These are phyloP conservation scores for Terrapene triunguis DNA, from an alignment of 2,113 vertebrate species.

Conservation along the genomic window DNA sequence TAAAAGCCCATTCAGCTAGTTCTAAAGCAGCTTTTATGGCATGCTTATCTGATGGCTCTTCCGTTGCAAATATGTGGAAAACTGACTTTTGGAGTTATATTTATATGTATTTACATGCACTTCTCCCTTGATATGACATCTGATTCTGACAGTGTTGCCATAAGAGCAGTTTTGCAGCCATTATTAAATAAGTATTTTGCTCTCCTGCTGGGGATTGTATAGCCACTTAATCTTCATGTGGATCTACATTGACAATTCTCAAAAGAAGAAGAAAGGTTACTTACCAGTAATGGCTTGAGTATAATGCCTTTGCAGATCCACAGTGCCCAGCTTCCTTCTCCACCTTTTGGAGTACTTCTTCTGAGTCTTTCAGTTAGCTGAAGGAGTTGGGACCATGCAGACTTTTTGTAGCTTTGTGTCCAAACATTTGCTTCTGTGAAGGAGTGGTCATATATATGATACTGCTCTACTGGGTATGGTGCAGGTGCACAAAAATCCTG, in stretches of 20 bases:
- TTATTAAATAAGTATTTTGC: neutral
- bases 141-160: neutral
- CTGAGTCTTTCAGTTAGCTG: neutral
- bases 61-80: neutral
- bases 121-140: neutral
- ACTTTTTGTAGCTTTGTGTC: neutral
- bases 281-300: neutral
- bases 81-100: neutral
- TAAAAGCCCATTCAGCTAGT: neutral
- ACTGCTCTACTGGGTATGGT: neutral
- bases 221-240: neutral
- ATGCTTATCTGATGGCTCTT: neutral
- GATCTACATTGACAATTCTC: neutral
- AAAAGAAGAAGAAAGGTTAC: neutral
- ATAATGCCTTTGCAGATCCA: neutral
- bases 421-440: neutral
- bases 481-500: neutral
- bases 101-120: fast-evolving
- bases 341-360: neutral
- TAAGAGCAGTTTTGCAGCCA: neutral
- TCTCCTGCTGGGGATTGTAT: neutral
- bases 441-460: neutral
- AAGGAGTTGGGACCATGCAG: fast-evolving
- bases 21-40: neutral
- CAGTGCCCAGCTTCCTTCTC: neutral